Evolutionary conservation across 2,113 vertebrate species (phyloP).

Genomic region (Pionites leucogaster): DNA sequence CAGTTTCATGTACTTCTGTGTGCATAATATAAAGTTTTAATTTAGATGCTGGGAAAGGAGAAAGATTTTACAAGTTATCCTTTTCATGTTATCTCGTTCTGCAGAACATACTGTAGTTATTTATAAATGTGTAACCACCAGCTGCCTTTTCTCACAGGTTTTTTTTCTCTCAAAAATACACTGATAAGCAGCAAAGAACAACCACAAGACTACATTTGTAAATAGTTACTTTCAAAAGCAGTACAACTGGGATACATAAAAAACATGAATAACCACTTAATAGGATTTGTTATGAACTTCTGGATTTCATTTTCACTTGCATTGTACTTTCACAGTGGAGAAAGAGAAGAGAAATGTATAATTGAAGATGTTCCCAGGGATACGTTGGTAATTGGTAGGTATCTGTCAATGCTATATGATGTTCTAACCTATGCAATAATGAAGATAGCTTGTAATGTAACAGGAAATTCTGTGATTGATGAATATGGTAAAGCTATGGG

Average conservation of each 20-base stretch:
- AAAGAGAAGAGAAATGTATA: conserved; percentile 88
- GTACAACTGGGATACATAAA: neutral
- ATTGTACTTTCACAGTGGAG: conserved; percentile 89
- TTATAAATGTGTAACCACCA: conserved; percentile 31
- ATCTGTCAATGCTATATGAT: neutral
- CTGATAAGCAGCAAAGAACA: neutral
- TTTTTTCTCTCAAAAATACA: neutral
- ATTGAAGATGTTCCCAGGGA: conserved; percentile 89
- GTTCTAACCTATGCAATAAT: neutral
- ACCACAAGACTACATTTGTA: neutral
- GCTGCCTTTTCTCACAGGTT: conserved; percentile 66
- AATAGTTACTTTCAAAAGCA: neutral
- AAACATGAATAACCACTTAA: conserved; percentile 39
- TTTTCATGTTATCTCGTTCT: conserved; percentile 37
- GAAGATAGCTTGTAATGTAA: neutral
- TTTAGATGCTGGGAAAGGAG: neutral
- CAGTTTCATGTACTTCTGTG: neutral
- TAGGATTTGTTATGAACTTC: conserved; percentile 60
- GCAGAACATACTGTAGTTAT: neutral
- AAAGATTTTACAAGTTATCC: neutral
- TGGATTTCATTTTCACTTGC: conserved; percentile 71
- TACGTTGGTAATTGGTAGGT: conserved; percentile 84
- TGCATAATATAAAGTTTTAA: neutral
- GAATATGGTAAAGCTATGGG: neutral
- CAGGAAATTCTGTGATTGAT: neutral